Evolutionary conservation across 2,888 invertebrate genomes (phyloP), one percentile per base, ranked within the genome.

Genomic region (Melipona bicolor): DNA sequence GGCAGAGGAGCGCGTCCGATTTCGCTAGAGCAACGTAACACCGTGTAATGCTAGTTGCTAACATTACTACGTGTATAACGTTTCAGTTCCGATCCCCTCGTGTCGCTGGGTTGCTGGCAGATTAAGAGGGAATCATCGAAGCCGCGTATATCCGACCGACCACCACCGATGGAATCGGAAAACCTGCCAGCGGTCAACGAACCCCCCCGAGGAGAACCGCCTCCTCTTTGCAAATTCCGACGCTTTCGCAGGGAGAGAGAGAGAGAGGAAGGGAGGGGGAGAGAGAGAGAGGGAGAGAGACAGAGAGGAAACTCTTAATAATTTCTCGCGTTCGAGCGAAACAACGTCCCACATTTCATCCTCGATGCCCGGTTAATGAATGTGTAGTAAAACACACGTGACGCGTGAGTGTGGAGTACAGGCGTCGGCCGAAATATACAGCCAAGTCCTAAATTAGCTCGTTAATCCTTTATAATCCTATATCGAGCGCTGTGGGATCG

Each of bases 11-110:
- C 32, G 83, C 79, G 69, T 89, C 85, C 76, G 67, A 84, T 88
- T 89, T 89, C 89, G 69, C 64, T 69, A 17, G 13, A 49, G 89
- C 78, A 88, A 88, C 81, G 70, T 73, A 85, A 89, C 83, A 85
- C 85, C 78, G 19, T 61, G 75, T 76, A 78, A 86, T 74, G 79
- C 81, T 61, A 62, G 77, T 81, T 84, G 67, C 84, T 88, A 87
- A 83, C 79, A 83, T 88, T 85, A 82, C 89, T 65, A 49, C 62
- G 56, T 62, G 80, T 85, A 81, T 89, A 87, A 79, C 62, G 79
- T 88, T 89, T 83, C 88, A 80, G 70, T 65, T 76, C 64, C 43
- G 78, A 78, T 73, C 77, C 84, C 76, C 84, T 83, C 82, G 74
- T 81, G 83, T 62, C 67, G 74, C 9, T 64, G 32, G 62, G 56